phyloP scores from a whole-genome alignment of 1,140 invertebrate genomes.

The Arctopsyche grandis region DNA sequence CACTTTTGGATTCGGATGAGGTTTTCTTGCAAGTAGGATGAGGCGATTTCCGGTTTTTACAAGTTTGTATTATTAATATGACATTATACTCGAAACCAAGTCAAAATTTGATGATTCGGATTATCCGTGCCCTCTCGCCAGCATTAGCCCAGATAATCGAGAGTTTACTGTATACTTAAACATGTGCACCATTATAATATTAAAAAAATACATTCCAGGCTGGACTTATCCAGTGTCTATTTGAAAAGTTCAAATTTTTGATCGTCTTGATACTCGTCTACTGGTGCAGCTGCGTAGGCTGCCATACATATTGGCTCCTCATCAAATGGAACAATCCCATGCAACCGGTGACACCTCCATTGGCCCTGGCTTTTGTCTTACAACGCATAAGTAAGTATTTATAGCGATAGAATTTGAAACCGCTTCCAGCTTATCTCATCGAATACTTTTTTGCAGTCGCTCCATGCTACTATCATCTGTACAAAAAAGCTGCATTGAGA shows the following conservation, averaged over 20 bases:
- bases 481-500: slow-evolving; percentile 75
- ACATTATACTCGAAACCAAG: too few relatives aligned
- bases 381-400: slow-evolving; percentile 49
- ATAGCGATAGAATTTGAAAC: not conserved
- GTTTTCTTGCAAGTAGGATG: too few relatives aligned
- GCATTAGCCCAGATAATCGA: too few relatives aligned
- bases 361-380: slow-evolving; percentile 46
- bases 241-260: slow-evolving; percentile 51
- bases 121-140: too few relatives aligned
- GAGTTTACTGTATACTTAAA: too few relatives aligned
- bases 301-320: slow-evolving; percentile 51
- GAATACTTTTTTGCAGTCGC: slow-evolving; percentile 67
- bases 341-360: slow-evolving; percentile 45
- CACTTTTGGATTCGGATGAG: too few relatives aligned
- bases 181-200: too few relatives aligned
- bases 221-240: slow-evolving; percentile 51
- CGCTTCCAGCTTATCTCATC: not conserved
- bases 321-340: slow-evolving; percentile 53
- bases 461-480: slow-evolving; percentile 78
- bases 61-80: too few relatives aligned
- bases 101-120: too few relatives aligned
- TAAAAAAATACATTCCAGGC: too few relatives aligned
- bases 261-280: slow-evolving; percentile 48
- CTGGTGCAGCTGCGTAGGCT: slow-evolving; percentile 46
- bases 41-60: too few relatives aligned